Evolutionary conservation across 1,140 invertebrate genomes (phyloP), one percentile per base, ranked within the genome.

Genomic region (Drosophila lini): DNA sequence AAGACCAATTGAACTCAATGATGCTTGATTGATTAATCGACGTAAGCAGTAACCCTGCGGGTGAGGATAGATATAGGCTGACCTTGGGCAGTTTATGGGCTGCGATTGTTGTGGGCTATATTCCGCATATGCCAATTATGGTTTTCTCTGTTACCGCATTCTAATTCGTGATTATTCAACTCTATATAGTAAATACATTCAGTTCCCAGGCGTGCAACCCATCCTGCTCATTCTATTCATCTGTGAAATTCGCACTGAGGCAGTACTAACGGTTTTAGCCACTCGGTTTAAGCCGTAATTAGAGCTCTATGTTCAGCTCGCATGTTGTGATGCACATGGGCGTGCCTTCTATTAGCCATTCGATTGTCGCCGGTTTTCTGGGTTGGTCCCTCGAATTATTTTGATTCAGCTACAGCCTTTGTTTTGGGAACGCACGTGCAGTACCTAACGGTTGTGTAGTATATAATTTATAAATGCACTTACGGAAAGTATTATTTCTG

Each of bases 171-270:
- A 73, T 86, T 78, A 63, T 69, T 68, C 38, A 53, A 64, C 13
- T 45, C 61, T 40, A 16, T 42, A 67, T 77, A 3, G 56, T 36
- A 4, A n/a, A 6, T 25, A 13, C 9, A 68, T 77, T 80, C 64
- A 38, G 34, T 71, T 71, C 84, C 71, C 82, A 86, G 78, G 78
- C 80, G 75, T 75, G 61, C 78, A 79, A 74, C 71, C 75, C 63
- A 74, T 77, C 38, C 55, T 61, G 61, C 50, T 55, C 53, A 56
- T 78, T 74, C 45, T 59, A 86, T 81, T 81, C 74, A 71, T 58
- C 82, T 78, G 67, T 70, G 67, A 78, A 81, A 79, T 68, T 58
- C 64, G 68, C 81, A 78, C 25, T 57, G 47, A 38, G n/a, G 32
- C 31, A 31, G 47, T 45, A 36, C 36, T 78, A 78, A 86, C 78